Evolutionary conservation across 2,113 vertebrate species (phyloP).

Genomic region (Amazona guildingii): DNA sequence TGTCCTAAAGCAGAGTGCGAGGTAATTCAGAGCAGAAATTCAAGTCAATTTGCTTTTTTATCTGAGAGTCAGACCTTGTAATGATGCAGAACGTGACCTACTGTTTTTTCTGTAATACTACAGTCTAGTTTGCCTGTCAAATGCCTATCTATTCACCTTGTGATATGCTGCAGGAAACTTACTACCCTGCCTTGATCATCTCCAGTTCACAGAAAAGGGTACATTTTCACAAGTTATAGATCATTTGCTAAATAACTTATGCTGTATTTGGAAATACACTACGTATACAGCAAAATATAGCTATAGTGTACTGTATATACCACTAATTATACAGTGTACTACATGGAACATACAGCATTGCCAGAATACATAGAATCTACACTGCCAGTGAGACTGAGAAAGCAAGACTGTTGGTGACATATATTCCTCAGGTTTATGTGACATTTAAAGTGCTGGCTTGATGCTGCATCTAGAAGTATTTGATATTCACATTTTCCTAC

Average conservation of each 20-base stretch:
- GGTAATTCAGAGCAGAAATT: not conserved
- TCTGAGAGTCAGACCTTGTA: not conserved
- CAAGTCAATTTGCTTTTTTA: not conserved
- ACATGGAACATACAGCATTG: not conserved
- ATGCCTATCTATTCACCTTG: not conserved
- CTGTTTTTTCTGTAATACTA: not conserved
- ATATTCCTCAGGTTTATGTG: not conserved
- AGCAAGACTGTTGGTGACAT: not conserved
- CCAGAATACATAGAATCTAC: not conserved
- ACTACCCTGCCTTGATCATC: not conserved
- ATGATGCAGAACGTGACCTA: not conserved
- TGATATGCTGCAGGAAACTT: not conserved
- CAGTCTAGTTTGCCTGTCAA: not conserved
- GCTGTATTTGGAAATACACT: not conserved
- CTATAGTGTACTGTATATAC: not conserved
- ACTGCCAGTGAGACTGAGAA: not conserved
- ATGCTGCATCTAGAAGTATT: not conserved
- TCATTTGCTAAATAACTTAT: not conserved
- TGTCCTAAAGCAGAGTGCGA: not conserved
- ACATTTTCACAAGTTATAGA: not conserved
- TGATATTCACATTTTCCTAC: not conserved
- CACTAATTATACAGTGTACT: not conserved
- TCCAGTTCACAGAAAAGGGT: not conserved
- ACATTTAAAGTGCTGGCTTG: not conserved
- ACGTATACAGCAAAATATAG: not conserved